Percentiles rank a stretch among this genome's conserved stretches.
Evolutionary conservation across 2,888 invertebrate species (phyloP).

Genomic region (Caenorhabditis virilis): DNA sequence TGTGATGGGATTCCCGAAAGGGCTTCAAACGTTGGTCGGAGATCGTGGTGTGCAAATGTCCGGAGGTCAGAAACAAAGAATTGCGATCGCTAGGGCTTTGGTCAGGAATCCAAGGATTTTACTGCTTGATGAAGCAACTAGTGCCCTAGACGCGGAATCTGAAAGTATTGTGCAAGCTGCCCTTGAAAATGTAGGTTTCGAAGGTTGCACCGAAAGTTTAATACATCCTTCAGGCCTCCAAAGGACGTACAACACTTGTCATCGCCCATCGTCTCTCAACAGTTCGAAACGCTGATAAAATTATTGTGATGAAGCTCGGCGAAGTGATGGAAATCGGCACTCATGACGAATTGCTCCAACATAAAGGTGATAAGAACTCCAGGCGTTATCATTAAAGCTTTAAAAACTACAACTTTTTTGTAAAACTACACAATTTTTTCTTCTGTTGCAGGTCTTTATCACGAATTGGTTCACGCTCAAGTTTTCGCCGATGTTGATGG

Average conservation of each 20-base stretch:
- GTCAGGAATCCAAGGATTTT: constrained; percentile 50
- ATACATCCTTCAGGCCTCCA: constrained; percentile 35
- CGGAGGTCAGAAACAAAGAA: constrained; percentile 71
- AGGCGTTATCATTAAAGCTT: too few relatives aligned
- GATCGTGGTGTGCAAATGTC: constrained; percentile 71
- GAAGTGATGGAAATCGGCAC: constrained; percentile 72
- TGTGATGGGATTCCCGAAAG: constrained; percentile 69
- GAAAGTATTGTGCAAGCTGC: constrained; percentile 57
- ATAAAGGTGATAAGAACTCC: constrained; percentile 73
- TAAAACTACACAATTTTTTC: too few relatives aligned
- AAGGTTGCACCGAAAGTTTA: not conserved
- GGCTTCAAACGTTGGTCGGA: constrained; percentile 70
- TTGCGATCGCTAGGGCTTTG: constrained; percentile 70
- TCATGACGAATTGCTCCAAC: constrained; percentile 76
- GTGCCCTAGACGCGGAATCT: constrained; percentile 56
- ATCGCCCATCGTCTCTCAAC: constrained; percentile 73
- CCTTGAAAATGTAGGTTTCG: constrained; percentile 44
- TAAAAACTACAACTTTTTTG: too few relatives aligned
- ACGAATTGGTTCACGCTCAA: constrained; percentile 71
- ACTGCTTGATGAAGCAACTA: constrained; percentile 60
- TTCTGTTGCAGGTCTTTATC: constrained; percentile 77
- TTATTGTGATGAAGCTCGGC: constrained; percentile 70
- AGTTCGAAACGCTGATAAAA: constrained; percentile 72
- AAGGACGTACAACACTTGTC: constrained; percentile 71
- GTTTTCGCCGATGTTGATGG: constrained; percentile 56